These are phyloP conservation scores for Leptodactylus fallax DNA, from an alignment of 2,797 vertebrate genomes.

Conservation along the genomic window DNA sequence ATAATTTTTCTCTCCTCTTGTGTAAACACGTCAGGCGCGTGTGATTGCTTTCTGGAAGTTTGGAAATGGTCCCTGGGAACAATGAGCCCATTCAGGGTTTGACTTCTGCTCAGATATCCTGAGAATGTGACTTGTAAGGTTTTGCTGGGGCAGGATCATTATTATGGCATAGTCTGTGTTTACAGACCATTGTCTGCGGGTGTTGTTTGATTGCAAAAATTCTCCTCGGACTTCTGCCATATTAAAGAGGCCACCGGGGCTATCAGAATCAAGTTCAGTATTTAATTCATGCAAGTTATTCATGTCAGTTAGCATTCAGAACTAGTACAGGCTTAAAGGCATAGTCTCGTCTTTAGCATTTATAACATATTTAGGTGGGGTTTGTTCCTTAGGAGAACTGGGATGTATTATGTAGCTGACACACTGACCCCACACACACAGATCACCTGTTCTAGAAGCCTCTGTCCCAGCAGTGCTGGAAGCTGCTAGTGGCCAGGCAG, in stretches of 20 bases:
- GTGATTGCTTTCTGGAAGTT: not conserved
- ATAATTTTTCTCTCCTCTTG: no score
- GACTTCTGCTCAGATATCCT: not conserved
- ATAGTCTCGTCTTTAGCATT: not conserved
- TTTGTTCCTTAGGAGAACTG: no score
- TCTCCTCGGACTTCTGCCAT: not conserved
- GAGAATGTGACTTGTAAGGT: not conserved
- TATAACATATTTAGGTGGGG: no score
- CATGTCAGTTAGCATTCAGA: not conserved
- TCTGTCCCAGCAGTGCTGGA: no score
- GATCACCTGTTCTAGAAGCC: no score
- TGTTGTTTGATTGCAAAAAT: conserved; percentile 2
- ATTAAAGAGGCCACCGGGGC: not conserved
- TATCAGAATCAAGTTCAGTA: not conserved
- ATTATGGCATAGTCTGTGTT: not conserved
- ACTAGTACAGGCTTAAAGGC: not conserved
- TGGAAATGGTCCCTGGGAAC: conserved; percentile 4
- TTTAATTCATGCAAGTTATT: not conserved
- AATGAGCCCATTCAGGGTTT: conserved; percentile 11
- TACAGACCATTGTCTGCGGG: conserved; percentile 2
- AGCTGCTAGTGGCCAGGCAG: no score
- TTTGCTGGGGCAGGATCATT: not conserved
- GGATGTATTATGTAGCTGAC: no score
- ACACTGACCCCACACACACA: no score
- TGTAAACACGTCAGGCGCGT: not conserved